These are phyloP conservation scores for Dasypogon diadema DNA, from an alignment of 2,888 invertebrate species.

Conservation along the genomic window DNA sequence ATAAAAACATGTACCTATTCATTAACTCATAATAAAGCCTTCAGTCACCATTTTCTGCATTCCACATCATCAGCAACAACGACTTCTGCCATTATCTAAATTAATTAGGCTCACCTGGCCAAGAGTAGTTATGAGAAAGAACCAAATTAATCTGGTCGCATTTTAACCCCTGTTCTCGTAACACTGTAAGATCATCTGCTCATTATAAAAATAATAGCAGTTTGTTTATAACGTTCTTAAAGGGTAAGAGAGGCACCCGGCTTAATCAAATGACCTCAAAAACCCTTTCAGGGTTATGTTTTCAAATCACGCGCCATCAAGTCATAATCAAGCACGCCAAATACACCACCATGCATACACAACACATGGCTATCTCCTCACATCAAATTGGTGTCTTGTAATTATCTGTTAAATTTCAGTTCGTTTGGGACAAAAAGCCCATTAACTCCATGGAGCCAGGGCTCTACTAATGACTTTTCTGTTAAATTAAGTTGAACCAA, in stretches of 20 bases:
- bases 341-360: slow-evolving; percentile 6
- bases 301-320: slow-evolving; percentile 50
- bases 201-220: slow-evolving; percentile 52
- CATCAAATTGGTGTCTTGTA: slow-evolving; percentile 50
- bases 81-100: slow-evolving; percentile 19
- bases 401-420: slow-evolving; percentile 54
- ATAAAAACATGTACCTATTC: not conserved
- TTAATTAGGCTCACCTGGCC: slow-evolving; percentile 21
- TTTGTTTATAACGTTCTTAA: slow-evolving; percentile 39
- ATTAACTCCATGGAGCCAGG: slow-evolving; percentile 51
- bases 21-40: not conserved
- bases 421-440: slow-evolving; percentile 54
- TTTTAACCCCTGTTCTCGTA: slow-evolving; percentile 17
- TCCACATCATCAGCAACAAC: not conserved
- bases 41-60: not conserved
- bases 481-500: slow-evolving; percentile 50
- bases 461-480: slow-evolving; percentile 53
- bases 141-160: slow-evolving; percentile 33
- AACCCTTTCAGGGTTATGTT: slow-evolving; percentile 32
- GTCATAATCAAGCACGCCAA: slow-evolving; percentile 31
- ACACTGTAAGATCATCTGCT: slow-evolving; percentile 45
- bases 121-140: slow-evolving; percentile 15
- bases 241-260: not conserved
- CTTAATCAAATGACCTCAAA: slow-evolving; percentile 7
- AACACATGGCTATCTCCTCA: not conserved